phyloP scores from a whole-genome alignment of 2,797 vertebrate species.

The Anas flavirostris region DNA sequence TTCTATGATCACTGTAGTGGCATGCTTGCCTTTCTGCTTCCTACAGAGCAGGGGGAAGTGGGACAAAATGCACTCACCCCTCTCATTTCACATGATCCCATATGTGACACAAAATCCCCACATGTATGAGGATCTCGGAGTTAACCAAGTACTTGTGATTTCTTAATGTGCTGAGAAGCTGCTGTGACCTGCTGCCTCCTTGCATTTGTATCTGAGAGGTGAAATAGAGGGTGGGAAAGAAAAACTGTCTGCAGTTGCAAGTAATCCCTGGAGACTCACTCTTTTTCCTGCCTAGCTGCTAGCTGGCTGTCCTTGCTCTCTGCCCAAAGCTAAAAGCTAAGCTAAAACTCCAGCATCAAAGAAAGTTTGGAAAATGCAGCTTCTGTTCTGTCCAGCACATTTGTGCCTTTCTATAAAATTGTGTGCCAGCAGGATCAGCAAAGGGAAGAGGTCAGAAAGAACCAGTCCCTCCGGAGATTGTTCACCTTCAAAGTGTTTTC shows the following conservation, averaged over 20 bases:
- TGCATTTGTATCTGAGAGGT: background rate
- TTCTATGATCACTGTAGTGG: background rate
- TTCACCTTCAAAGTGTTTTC: background rate
- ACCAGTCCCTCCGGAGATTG: too few species aligned
- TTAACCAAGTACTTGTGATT: background rate
- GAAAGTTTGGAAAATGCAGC: background rate
- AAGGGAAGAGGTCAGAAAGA: background rate
- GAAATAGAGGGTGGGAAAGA: background rate
- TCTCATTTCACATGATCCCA: background rate
- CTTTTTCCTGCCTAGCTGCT: background rate
- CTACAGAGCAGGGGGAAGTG: background rate
- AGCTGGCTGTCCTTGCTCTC: accelerated
- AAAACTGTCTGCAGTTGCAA: background rate
- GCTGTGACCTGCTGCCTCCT: background rate
- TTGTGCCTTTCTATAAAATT: background rate
- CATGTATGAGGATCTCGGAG: background rate
- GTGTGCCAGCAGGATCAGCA: background rate
- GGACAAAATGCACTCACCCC: background rate
- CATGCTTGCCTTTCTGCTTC: background rate
- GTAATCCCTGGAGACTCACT: background rate
- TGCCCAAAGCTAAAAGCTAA: background rate
- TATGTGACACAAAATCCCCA: background rate
- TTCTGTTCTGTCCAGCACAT: background rate
- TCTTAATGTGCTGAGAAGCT: background rate
- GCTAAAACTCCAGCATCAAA: background rate